Percentiles rank a stretch among this genome's conserved stretches.
phyloP scores from a whole-genome alignment of 2,888 invertebrate genomes.

The Selenia dentaria region DNA sequence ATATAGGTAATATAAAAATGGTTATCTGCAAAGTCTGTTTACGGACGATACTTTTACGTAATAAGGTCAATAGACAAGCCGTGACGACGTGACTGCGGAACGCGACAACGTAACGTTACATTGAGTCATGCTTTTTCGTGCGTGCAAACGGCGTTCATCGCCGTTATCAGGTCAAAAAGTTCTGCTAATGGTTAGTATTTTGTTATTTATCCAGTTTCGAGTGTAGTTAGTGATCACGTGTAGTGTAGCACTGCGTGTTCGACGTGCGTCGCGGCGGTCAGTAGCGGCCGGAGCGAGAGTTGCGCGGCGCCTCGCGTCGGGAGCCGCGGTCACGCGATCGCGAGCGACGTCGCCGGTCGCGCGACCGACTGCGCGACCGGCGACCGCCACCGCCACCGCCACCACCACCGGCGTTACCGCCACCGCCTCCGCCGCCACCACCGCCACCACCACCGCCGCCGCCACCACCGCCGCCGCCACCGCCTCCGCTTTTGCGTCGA shows the following conservation, averaged over 20 bases:
- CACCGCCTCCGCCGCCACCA: constrained; percentile 74
- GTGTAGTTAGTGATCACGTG: background rate
- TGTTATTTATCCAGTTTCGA: background rate
- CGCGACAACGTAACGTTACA: too few relatives aligned
- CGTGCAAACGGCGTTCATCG: too few relatives aligned
- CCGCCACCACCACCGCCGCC: constrained; percentile 81
- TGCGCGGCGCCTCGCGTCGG: constrained; percentile 80
- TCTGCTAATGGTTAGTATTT: background rate
- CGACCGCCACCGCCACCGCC: constrained; percentile 43
- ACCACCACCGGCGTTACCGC: constrained; percentile 61
- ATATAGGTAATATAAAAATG: too few relatives aligned
- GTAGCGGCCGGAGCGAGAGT: constrained; percentile 84
- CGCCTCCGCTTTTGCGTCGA: constrained; percentile 80
- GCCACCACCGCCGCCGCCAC: constrained; percentile 43
- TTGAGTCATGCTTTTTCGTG: too few relatives aligned
- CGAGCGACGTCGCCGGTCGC: constrained; percentile 84
- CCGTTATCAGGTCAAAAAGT: too few relatives aligned
- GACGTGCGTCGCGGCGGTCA: constrained; percentile 40
- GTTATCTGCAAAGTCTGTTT: too few relatives aligned
- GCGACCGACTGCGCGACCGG: constrained; percentile 65
- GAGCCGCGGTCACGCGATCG: constrained; percentile 76
- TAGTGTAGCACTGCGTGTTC: constrained; percentile 5
- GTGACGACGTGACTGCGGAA: too few relatives aligned
- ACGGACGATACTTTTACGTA: too few relatives aligned
- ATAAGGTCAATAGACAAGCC: too few relatives aligned